Conservation (phyloP, 2,888 invertebrate genomes). For the Habroteleia sp. region DNA sequence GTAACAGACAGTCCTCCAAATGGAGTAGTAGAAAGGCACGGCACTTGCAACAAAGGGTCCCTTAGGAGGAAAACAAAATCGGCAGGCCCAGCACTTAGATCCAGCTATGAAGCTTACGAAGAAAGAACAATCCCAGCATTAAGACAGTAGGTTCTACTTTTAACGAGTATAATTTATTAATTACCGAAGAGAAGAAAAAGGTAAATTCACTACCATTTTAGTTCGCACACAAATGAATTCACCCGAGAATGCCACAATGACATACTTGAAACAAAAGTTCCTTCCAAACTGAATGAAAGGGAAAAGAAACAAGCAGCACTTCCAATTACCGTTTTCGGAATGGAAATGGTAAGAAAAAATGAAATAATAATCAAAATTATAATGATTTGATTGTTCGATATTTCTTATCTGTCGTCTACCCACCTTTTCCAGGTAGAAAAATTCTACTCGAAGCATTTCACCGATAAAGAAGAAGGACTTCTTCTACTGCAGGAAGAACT, state of each 20-base stretch:
- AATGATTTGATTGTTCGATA: too few relatives aligned
- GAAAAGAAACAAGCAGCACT: constrained; percentile 94
- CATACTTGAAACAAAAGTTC: constrained; percentile 81
- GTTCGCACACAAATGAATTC: constrained; percentile 92
- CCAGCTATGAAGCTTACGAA: constrained; percentile 93
- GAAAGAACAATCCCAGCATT: constrained; percentile 92
- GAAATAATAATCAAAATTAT: too few relatives aligned
- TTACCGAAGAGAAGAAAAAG: too few relatives aligned
- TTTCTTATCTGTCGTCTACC: too few relatives aligned
- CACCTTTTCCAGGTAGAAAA: constrained; percentile 87
- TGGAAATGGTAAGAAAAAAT: constrained; percentile 85
- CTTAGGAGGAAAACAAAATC: constrained; percentile 83
- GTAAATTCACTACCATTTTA: constrained; percentile 78
- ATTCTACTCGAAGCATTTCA: constrained; percentile 94
- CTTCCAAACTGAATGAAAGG: constrained; percentile 87
- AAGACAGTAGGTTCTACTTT: constrained; percentile 86
- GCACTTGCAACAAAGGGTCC: constrained; percentile 82
- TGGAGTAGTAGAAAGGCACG: constrained; percentile 75
- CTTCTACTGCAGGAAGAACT: constrained; percentile 85
- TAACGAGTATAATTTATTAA: background rate
- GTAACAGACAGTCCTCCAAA: constrained; percentile 82
- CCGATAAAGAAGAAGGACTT: constrained; percentile 94
- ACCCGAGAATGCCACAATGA: constrained; percentile 87
- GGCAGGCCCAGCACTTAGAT: constrained; percentile 77
- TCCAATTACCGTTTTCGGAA: constrained; percentile 95